Percentiles rank a stretch among this genome's conserved stretches.
Evolutionary conservation across 2,888 invertebrate species (phyloP).

Genomic region (Dromius quadrimaculatus): DNA sequence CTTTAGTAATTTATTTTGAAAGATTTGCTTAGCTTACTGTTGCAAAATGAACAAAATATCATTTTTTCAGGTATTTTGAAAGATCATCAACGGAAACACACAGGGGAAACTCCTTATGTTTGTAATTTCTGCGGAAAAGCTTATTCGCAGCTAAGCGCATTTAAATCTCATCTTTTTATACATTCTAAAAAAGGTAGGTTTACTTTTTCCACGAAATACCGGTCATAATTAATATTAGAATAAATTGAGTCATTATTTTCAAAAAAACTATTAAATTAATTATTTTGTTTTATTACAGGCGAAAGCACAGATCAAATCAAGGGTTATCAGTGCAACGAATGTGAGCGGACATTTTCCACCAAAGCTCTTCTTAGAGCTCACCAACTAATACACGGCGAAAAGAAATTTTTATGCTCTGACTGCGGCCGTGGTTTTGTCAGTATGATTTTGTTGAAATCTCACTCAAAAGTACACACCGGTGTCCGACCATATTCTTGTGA

Average conservation of each 20-base stretch:
- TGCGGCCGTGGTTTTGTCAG: constrained; percentile 47
- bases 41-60: too few relatives aligned
- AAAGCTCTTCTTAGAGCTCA: constrained; percentile 38
- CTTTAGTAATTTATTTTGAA: too few relatives aligned
- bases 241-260: neutral
- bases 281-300: constrained; percentile 10
- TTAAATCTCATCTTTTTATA: constrained; percentile 23
- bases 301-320: constrained; percentile 15
- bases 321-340: constrained; percentile 22
- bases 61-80: constrained; percentile 44
- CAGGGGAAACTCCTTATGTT: constrained; percentile 51
- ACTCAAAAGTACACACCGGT: constrained; percentile 28
- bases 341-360: constrained; percentile 26
- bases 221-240: neutral
- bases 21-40: too few relatives aligned
- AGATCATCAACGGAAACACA: constrained; percentile 53
- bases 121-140: constrained; percentile 46
- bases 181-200: constrained; percentile 31
- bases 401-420: constrained; percentile 38
- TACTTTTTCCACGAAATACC: neutral
- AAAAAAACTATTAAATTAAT: neutral
- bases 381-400: constrained; percentile 42
- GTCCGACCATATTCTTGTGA: constrained; percentile 23
- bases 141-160: constrained; percentile 26
- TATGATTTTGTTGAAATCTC: constrained; percentile 23